Conservation (phyloP, 2,888 invertebrate species). For the Lacanobia wlatinum region DNA sequence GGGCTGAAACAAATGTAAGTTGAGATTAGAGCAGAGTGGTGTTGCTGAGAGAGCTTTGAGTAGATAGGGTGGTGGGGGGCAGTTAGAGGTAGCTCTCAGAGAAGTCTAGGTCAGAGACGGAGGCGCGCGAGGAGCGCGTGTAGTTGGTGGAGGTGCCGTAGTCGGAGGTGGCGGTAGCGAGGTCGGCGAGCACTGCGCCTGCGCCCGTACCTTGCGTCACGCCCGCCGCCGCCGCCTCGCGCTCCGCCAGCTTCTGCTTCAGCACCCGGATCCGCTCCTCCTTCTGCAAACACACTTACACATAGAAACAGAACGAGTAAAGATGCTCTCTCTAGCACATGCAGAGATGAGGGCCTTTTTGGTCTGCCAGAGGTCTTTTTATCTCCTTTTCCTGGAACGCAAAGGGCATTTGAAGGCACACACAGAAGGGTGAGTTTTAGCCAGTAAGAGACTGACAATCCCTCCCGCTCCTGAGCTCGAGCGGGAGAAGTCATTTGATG, state of each 20-base stretch:
- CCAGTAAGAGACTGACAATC: too few relatives aligned
- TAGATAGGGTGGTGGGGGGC: slow-evolving; percentile 20
- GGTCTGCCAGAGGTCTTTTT: too few relatives aligned
- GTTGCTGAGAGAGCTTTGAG: slow-evolving; percentile 35
- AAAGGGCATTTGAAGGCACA: too few relatives aligned
- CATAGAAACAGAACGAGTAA: neutral
- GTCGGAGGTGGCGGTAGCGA: slow-evolving; percentile 95
- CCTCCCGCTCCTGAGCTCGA: too few relatives aligned
- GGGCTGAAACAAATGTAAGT: slow-evolving; percentile 53
- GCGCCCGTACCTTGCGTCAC: slow-evolving; percentile 94
- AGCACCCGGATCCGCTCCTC: slow-evolving; percentile 96
- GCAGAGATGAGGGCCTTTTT: too few relatives aligned
- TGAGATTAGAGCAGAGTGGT: slow-evolving; percentile 47
- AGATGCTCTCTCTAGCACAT: too few relatives aligned
- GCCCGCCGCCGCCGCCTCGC: slow-evolving; percentile 92
- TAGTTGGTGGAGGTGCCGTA: slow-evolving; percentile 95
- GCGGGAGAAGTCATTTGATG: too few relatives aligned
- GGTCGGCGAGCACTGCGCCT: slow-evolving; percentile 93
- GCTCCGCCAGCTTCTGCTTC: slow-evolving; percentile 95
- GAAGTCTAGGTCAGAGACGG: slow-evolving; percentile 96
- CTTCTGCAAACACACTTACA: slow-evolving; percentile 91
- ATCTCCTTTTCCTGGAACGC: too few relatives aligned
- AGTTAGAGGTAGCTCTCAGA: slow-evolving; percentile 95
- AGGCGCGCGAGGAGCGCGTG: slow-evolving; percentile 95
- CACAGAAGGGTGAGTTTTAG: too few relatives aligned